Conservation (phyloP, 2,797 vertebrate species). For the Euthynnus affinis region DNA sequence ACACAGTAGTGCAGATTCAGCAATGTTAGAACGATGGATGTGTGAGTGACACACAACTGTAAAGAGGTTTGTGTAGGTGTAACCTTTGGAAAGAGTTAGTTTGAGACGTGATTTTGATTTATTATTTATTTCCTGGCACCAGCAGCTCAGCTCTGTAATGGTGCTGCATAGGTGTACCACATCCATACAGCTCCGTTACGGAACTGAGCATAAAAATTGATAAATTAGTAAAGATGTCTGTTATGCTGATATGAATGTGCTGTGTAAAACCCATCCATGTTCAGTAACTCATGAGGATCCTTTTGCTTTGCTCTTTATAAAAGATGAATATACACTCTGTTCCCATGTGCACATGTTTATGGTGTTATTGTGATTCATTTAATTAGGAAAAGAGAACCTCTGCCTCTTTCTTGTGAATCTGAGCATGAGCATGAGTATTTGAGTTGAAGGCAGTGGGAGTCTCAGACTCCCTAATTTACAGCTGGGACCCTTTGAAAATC, state of each 20-base stretch:
- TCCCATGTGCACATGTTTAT: background rate
- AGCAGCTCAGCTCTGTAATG: background rate
- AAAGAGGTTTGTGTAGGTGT: constrained; percentile 13
- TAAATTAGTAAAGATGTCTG: background rate
- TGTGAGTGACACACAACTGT: constrained; percentile 1
- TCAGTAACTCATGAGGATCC: background rate
- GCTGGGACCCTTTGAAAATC: too few species aligned
- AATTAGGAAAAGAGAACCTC: constrained; percentile 25
- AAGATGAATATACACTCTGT: constrained; percentile 22
- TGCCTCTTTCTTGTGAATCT: background rate
- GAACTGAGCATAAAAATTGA: background rate
- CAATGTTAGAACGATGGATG: background rate
- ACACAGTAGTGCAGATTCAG: constrained; percentile 9
- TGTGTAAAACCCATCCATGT: background rate
- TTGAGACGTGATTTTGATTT: background rate
- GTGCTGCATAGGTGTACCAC: background rate
- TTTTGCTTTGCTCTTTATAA: constrained; percentile 29
- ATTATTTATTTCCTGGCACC: background rate
- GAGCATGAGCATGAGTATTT: constrained; percentile 2
- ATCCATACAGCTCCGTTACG: too few species aligned
- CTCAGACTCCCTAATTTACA: too few species aligned
- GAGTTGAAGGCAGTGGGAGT: constrained; percentile 9
- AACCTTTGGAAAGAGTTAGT: constrained; percentile 2
- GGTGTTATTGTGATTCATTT: constrained; percentile 23
- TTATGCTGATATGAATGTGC: background rate